Evolutionary conservation across 1,140 invertebrate species (phyloP), one percentile per base, ranked within the genome.

Genomic region (Lamellibrachia luymesi): DNA sequence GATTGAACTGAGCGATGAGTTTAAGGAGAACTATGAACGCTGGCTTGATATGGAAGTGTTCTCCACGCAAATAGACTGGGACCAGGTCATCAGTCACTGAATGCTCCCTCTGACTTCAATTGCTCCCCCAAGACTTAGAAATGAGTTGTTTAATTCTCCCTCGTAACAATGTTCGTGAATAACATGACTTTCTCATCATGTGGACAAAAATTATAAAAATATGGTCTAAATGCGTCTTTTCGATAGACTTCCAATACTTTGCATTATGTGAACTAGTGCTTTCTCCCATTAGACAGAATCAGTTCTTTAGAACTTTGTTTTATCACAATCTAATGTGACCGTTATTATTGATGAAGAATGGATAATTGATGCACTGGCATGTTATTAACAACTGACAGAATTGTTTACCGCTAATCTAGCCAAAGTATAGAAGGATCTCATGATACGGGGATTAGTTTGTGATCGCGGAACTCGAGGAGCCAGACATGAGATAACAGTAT

Each of bases 11-110:
- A 99, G 98, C 51, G 98, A 99, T 52, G 98, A 99, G 95, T 99
- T 99, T 95, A 99, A 99, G 96, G 97, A 98, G 94, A 98, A 99
- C 96, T 99, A 99, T 96, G 98, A 99, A 95, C 96, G 98, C 17
- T 99, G 99, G 99, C 96, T 99, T 50, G 98, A 99, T 95, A 97
- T 98, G 95, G 99, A 99, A 97, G 99, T 99, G 5, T 99, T 98
- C 96, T 98, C 98, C 95, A 98, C 97, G 94, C 96, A 96, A 64
- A 97, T 97, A 91, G 97, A 97, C 95, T 97, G 97, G 97, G 97
- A 97, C 94, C 96, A 97, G 94, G 94, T 97, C 13, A 94, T 97
- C 51, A 91, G 51, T 51, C 49, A 91, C 49, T 91, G 91, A 91
- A 80, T 2, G 17, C 64, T 80, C 8, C 64, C 64, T 56, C 52